Percentiles rank a stretch among this genome's conserved stretches.
Evolutionary conservation across 2,888 invertebrate genomes (phyloP).

Genomic region (Cryptosula pallasiana): DNA sequence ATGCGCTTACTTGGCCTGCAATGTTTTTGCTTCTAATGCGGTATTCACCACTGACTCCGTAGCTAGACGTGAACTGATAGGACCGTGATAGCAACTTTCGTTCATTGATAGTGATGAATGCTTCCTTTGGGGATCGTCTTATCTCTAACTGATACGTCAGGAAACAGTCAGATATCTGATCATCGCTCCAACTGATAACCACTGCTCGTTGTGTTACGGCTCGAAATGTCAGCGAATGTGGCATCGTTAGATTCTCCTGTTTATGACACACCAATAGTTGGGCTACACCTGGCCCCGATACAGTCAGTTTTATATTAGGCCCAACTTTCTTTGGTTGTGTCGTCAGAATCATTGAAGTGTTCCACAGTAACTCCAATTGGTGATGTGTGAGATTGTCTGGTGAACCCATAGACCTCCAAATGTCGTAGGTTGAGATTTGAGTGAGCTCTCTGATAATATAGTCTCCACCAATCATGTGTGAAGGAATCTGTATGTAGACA

Average conservation of each 20-base stretch:
- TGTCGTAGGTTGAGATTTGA: neutral
- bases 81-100: neutral
- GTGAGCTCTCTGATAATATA: neutral
- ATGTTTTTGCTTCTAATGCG: constrained; percentile 1
- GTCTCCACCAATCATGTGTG: neutral
- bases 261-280: neutral
- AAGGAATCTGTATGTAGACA: neutral
- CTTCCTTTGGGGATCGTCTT: neutral
- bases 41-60: neutral
- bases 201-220: neutral
- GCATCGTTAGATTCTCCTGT: neutral
- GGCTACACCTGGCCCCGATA: neutral
- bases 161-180: constrained; percentile 7
- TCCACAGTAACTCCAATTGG: neutral
- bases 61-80: constrained; percentile 7
- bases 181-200: neutral
- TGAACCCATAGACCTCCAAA: neutral
- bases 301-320: neutral
- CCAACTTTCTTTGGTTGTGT: neutral
- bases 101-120: neutral
- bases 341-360: neutral
- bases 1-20: neutral
- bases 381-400: neutral
- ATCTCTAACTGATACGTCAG: constrained; percentile 14
- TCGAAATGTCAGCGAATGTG: neutral